Base-by-base conservation (phyloP, 2,113 vertebrate species). In the Brachyhypopomus occidentalis region DNA sequence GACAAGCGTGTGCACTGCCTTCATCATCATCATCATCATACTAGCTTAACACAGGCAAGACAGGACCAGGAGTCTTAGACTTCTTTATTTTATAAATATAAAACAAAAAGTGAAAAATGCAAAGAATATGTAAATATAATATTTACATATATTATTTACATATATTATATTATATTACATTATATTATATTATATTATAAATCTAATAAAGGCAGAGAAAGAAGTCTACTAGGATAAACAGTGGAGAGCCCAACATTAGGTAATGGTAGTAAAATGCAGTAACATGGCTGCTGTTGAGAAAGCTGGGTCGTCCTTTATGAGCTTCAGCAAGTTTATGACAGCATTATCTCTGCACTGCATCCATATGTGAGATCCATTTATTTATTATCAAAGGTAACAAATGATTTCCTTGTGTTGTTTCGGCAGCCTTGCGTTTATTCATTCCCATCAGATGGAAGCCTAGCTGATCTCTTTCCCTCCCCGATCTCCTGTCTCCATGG, bases 401-500 rank as follows among this genome's bases (percentile, higher is more conserved):
- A 91, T 91, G 87, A 91, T 90, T 82, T 89, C 83, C 75, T 66
- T 78, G 77, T 80, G 91, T 91, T 87, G 89, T 89, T 89, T 86
- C 87, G 45, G 45, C 45, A 12, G 14, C 45, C 89, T 87, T 85
- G 48, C 3, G 87, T 89, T 90, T 88, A 91, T 91, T 92, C 83
- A 90, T 91, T 92, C 91, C 79, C 86, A 91, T 90, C 86, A 88
- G 90, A 90, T 88, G 89, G 82, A 87, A 84, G 85, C 88, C 84
- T 86, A 88, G 89, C 91, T 88, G 84, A 85, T 87, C 77, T 91
- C 90, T 90, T 88, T 22, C 86, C 84, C 84, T 87, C 84, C 85
- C 84, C 56, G 41, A 82, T 87, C 85, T 75, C 22, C 41, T 78
- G 77, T 86, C 87, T 86, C 86, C 83, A 87, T 89, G 89, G 89